Base-by-base conservation (phyloP, 2,113 vertebrate species). In the Hippolais icterina region DNA sequence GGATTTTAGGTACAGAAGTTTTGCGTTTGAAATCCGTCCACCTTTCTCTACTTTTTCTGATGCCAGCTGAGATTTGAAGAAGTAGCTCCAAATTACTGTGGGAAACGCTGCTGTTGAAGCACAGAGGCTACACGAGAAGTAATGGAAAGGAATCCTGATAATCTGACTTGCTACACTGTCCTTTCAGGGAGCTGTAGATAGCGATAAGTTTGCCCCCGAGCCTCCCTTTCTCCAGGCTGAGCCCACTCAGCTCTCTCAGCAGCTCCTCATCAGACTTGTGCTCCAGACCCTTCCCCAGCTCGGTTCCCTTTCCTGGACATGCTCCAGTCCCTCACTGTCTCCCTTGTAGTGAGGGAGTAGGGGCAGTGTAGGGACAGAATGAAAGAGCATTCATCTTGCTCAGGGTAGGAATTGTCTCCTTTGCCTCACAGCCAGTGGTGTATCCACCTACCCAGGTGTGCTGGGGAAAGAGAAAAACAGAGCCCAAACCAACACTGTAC, bases 171-270 rank as follows among this genome's bases (percentile, higher is more conserved):
- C 23, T 69, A 6, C 23, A 56, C 6, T 13, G 11, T 42, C 22
- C 24, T 56, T n/a, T 49, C 41, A 69, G 9, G 27, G 4, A 75
- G 31, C 12, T 74, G 39, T 27, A n/a, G n/a, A 41, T 10, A 47
- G 29, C 9, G 4, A 1, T 13, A 41, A 22, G 1, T 31, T 49
- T 19, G 11, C 9, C 19, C 13, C 19, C 1, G 1, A 81, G 23
- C 4, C 19, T 37, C 6, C 27, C 19, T 28, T 68, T n/a, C 68
- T 42, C 19, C 41, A 49, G 35, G 19, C 4, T 56, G 17, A 91
- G 10, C 12, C 14, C 22, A 15, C 8, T 15, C 29, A 65, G 12
- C 29, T 53, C 39, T 6, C 31, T 60, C 52, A 86, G 68, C 75
- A 7, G 10, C 19, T 75, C 13, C 35, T 66, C 53, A 33, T 7